These are phyloP conservation scores for Cephalotes varians DNA, from an alignment of 2,888 invertebrate genomes.

Conservation along the genomic window DNA sequence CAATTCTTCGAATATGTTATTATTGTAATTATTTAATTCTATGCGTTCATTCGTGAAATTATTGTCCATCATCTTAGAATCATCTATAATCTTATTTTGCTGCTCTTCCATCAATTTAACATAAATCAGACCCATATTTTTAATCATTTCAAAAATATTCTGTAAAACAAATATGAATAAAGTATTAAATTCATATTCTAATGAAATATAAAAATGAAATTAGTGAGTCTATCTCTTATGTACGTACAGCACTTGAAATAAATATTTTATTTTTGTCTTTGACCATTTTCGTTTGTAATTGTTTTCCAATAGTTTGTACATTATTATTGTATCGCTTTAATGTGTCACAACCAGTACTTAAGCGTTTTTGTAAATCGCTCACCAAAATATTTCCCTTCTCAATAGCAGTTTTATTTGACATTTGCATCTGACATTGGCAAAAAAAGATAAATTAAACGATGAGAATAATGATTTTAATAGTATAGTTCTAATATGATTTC, in stretches of 20 bases:
- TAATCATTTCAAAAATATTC: neutral
- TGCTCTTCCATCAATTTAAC: neutral
- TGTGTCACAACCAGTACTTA: neutral
- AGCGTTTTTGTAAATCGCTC: neutral
- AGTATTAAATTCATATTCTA: neutral
- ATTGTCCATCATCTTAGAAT: neutral
- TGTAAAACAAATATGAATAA: constrained; percentile 2
- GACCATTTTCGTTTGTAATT: neutral
- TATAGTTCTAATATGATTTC: neutral
- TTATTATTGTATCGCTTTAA: neutral
- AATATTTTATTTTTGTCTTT: neutral
- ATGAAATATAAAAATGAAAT: neutral
- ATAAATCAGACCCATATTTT: neutral
- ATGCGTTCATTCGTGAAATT: neutral
- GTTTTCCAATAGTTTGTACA: neutral
- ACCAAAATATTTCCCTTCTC: neutral
- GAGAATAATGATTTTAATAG: neutral
- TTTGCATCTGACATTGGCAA: neutral
- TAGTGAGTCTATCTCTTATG: neutral
- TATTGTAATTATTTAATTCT: neutral
- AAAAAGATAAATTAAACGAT: neutral
- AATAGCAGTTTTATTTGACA: neutral
- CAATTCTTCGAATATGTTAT: neutral
- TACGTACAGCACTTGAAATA: neutral
- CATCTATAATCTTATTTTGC: neutral